Evolutionary conservation across 2,888 invertebrate species (phyloP).

Genomic region (Nymphalis urticae): DNA sequence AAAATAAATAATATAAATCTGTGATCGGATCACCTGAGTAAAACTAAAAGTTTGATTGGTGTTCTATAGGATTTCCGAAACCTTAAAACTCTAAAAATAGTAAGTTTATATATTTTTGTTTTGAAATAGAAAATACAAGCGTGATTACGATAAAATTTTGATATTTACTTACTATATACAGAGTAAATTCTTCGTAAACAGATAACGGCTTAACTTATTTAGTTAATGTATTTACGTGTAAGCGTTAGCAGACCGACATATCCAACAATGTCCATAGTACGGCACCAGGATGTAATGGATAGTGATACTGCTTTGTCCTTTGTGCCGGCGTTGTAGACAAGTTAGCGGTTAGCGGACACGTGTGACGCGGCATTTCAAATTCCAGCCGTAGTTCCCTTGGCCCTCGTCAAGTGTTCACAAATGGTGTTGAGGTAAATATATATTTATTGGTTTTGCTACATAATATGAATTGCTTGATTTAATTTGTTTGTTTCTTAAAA

Average conservation of each 20-base stretch:
- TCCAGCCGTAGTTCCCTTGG: conserved; percentile 30
- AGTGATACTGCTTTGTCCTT: conserved; percentile 35
- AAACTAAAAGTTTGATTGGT: too few species aligned
- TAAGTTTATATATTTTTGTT: too few species aligned
- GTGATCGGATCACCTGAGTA: too few species aligned
- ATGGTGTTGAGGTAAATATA: conserved; percentile 18
- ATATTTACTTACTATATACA: background rate
- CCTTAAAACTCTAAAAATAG: too few species aligned
- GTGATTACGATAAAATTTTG: too few species aligned
- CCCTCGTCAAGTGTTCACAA: conserved; percentile 28
- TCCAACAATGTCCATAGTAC: conserved; percentile 36
- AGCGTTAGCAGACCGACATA: conserved; percentile 31
- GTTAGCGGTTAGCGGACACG: conserved; percentile 42
- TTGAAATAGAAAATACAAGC: too few species aligned
- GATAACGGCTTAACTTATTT: conserved; percentile 18
- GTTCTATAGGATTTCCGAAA: too few species aligned
- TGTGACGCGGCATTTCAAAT: conserved; percentile 39
- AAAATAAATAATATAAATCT: too few species aligned
- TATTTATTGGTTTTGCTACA: conserved; percentile 2
- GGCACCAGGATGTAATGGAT: conserved; percentile 33
- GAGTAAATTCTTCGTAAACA: conserved; percentile 3
- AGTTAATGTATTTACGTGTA: conserved; percentile 33
- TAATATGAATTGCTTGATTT: background rate
- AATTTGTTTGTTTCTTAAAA: background rate
- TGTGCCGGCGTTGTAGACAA: conserved; percentile 39